These are phyloP conservation scores for Panulirus ornatus DNA, from an alignment of 1,140 invertebrate species.

Conservation along the genomic window DNA sequence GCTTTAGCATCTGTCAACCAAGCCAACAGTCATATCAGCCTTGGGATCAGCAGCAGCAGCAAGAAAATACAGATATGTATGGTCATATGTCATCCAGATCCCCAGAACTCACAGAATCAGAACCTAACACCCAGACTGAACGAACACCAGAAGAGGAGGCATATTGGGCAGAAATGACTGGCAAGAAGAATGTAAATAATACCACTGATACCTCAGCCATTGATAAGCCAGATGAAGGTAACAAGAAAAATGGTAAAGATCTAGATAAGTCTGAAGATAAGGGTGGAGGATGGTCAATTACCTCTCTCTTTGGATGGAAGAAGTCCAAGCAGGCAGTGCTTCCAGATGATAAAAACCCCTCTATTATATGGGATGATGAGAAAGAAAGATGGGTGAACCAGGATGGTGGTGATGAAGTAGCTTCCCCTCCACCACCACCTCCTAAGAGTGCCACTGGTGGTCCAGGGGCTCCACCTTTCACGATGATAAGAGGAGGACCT, in stretches of 20 bases:
- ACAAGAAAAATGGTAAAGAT: conserved; percentile 38
- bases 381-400: conserved; percentile 92
- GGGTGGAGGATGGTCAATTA: conserved; percentile 59
- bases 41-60: conserved; percentile 50
- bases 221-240: conserved; percentile 1
- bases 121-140: background rate
- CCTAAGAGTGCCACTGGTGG: conserved; percentile 32
- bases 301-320: conserved; percentile 67
- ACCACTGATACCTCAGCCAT: background rate
- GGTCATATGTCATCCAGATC: background rate
- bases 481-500: conserved; percentile 40
- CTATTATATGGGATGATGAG: conserved; percentile 93
- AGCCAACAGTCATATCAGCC: conserved; percentile 46
- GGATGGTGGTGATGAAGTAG: conserved; percentile 84
- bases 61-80: background rate
- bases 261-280: conserved; percentile 46
- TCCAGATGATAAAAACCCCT: conserved; percentile 94
- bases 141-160: conserved; percentile 51
- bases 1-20: background rate
- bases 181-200: conserved; percentile 27
- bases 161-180: conserved; percentile 59
- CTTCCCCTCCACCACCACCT: conserved; percentile 61
- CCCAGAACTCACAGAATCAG: background rate
- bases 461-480: conserved; percentile 2
- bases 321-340: conserved; percentile 92